Base-by-base conservation (phyloP, 2,797 vertebrate species). In the Bucorvus abyssinicus region DNA sequence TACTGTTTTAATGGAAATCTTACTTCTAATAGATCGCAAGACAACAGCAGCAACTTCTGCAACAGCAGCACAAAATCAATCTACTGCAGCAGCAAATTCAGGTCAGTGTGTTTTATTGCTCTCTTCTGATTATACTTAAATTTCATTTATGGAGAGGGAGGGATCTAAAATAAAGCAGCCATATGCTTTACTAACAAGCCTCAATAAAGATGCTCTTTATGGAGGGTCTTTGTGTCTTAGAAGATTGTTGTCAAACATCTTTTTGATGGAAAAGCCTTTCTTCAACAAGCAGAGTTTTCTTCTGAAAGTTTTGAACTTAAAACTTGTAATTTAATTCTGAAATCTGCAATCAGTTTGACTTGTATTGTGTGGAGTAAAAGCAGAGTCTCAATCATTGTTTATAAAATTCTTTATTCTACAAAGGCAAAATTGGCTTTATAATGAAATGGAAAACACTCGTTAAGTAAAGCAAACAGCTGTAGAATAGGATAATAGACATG, bases 1-100 rank as follows among this genome's bases (percentile, higher is more conserved):
- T 95, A 89, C 78, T 86, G 57, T 95, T 97, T 94, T 97, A 97
- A 98, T 97, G 90, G 65, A 93, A 97, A 96, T 97, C 98, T 98
- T 98, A 96, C 98, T 97, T 97, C 95, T 96, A 89, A 95, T 98
- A 99, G 99, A 99, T 99, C 96, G 99, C 99, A 95, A 99, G 99
- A 98, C 99, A 99, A 98, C 99, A 99, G 97, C 99, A 99, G 98
- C 99, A 99, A 98, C 99, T 99, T 97, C 98, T 99, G 97, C 99
- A 99, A 98, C 99, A 99, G 98, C 99, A 99, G 98, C 99, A 99
- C 98, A 99, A 99, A 98, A 99, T 99, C 98, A 99, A 99, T 98
- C 99, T 99, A 97, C 99, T 99, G 95, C 99, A 99, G 98, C 99
- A 99, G 98, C 99, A 99, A 98, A 99, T 99, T 98, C 99, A 99